Evolutionary conservation across 2,797 vertebrate genomes (phyloP), one percentile per base, ranked within the genome.

Genomic region (Paramormyrops hopkinsi): DNA sequence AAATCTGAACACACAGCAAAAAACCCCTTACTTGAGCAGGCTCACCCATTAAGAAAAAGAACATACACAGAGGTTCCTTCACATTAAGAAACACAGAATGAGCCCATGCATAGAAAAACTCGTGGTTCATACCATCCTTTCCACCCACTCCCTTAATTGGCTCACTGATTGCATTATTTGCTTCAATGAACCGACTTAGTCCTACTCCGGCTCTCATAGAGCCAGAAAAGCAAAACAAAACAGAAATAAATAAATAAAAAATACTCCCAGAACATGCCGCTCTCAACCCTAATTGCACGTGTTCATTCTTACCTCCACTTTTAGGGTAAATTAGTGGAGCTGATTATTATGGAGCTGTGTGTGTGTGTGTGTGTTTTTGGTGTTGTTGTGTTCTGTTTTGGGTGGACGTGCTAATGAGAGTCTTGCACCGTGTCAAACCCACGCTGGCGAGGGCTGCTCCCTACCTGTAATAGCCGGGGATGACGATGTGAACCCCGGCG

Each of bases 381-480:
- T 22, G 17, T 6, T 48, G 37, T 53, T 53, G n/a, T 33, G 17
- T 29, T 33, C 50, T 7, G 4, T 86, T 51, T 54, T 33, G 44
- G 84, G 14, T 11, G 9, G n/a, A 51, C 25, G 84, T 11, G 50
- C 41, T 85, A 85, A 85, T 85, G 82, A 50, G 82, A 65, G 62
- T 65, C 9, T 65, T 29, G 62, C 69, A 19, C 69, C 4, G 3
- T 0, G 69, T 12, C 1, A 33, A 19, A 76, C 12, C 48, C 46
- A 33, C n/a, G 25, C 29, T 12, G 19, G 11, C 7, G 84, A 86
- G 7, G 25, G 19, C 12, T 14, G 29, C 25, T 9, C 22, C 7
- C 92, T 95, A 99, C 98, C 98, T 99, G 96, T 98, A 98, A 91
- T 99, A 99, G 3, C 98, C 98, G 0, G 98, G 98, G 95, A 99